Evolutionary conservation across 2,888 invertebrate species (phyloP).

Genomic region (Apodemia duryi): DNA sequence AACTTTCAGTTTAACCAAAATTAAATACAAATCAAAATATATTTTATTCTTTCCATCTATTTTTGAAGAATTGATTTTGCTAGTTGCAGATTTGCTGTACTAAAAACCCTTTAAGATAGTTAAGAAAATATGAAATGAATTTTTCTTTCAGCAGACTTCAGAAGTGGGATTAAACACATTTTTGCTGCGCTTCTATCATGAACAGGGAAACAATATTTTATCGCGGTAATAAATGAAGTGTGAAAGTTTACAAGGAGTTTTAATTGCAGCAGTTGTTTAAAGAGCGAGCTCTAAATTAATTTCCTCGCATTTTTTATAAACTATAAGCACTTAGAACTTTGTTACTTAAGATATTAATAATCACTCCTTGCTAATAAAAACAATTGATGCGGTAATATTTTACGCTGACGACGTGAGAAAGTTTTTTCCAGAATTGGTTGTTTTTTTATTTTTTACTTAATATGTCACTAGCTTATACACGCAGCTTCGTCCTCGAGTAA

Average conservation of each 20-base stretch:
- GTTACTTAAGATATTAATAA: neutral
- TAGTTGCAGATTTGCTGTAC: too few relatives aligned
- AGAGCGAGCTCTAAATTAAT: neutral
- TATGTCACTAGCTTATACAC: too few relatives aligned
- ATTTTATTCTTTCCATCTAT: too few relatives aligned
- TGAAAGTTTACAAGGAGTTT: neutral
- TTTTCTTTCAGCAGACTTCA: neutral
- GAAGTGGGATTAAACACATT: neutral
- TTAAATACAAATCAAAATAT: too few relatives aligned
- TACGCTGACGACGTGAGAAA: too few relatives aligned
- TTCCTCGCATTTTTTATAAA: neutral
- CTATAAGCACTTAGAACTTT: neutral
- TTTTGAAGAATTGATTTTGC: too few relatives aligned
- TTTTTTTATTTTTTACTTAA: too few relatives aligned
- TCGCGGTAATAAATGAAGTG: conserved; percentile 1
- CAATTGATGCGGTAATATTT: too few relatives aligned
- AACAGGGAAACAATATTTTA: neutral
- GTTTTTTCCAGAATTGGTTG: neutral
- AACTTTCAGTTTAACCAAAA: too few relatives aligned
- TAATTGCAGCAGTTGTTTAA: neutral
- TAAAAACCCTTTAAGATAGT: neutral
- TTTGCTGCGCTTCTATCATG: neutral
- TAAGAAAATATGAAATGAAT: too few relatives aligned
- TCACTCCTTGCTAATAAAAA: neutral
- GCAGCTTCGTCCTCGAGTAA: too few relatives aligned